These are phyloP conservation scores for Aphyosemion australe DNA, from an alignment of 2,113 vertebrate genomes.

Conservation along the genomic window DNA sequence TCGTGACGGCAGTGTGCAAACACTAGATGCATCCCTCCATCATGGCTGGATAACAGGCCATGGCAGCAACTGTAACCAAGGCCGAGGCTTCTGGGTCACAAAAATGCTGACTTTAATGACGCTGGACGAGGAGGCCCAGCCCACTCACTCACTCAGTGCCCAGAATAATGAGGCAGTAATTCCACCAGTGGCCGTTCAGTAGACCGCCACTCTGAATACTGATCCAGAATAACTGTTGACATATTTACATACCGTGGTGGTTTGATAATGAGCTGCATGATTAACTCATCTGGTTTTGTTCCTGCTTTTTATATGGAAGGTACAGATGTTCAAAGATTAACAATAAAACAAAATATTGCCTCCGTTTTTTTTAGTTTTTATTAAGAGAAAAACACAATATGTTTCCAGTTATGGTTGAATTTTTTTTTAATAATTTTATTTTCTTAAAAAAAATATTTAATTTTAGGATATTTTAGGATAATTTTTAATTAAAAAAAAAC, in stretches of 20 bases:
- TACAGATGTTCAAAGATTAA: conserved; percentile 11
- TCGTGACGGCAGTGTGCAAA: conserved; percentile 53
- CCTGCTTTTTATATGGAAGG: conserved; percentile 22
- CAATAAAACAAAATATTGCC: no score
- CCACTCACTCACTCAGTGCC: conserved; percentile 55
- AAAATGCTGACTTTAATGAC: conserved; percentile 61
- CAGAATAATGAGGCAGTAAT: conserved; percentile 65
- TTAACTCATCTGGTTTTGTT: conserved; percentile 53
- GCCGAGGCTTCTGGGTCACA: conserved; percentile 24
- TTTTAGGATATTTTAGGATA: no score
- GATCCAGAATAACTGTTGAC: conserved; percentile 64
- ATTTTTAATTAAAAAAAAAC: no score
- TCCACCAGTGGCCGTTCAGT: conserved; percentile 52
- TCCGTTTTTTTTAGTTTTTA: no score
- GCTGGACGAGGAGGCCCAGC: conserved; percentile 28
- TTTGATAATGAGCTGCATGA: conserved; percentile 58
- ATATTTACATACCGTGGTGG: conserved; percentile 39
- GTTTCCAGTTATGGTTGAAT: no score
- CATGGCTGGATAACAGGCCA: conserved; percentile 28
- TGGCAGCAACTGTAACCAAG: conserved; percentile 22
- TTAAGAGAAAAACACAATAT: no score
- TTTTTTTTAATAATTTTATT: no score
- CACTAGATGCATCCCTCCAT: conserved; percentile 34
- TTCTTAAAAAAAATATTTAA: no score
- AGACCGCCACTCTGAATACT: conserved; percentile 57